Evolutionary conservation across 2,888 invertebrate species (phyloP), one percentile per base, ranked within the genome.

Genomic region (Mythimna albipuncta): DNA sequence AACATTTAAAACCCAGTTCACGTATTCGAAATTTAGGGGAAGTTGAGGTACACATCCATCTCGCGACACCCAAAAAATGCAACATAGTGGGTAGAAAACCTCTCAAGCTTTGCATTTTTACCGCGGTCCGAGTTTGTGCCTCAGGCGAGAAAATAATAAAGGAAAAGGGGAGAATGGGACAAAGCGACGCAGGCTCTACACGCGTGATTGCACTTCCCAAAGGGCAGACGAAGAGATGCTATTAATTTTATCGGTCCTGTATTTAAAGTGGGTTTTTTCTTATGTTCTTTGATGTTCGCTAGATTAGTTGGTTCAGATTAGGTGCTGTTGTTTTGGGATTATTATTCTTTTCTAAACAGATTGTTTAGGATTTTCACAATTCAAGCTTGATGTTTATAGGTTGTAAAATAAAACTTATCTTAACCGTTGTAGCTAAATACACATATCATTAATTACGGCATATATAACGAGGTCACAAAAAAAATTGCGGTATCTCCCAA

Each of bases 121-220:
- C 71, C 87, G 86, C 85, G 83, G 87, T 88, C 90, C 89, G 70
- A 83, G 73, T 64, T 58, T 66, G 38, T 78, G 71, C 87, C 82
- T 75, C 85, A 87, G 90, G 92, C 89, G 90, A 88, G 90, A 90
- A 92, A 92, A 93, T 94, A 92, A 92, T 92, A 90, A 91, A 89
- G 88, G 87, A 89, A 84, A 87, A 82, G 87, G 86, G 89, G 83
- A 85, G 86, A 85, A 87, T 88, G 84, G 91, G 90, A 91, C 90
- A 89, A 89, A 88, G 87, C 81, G 87, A 87, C 86, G 87, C 84
- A 77, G 79, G 87, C 84, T 79, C 85, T 79, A 84, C 89, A 82
- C 91, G 90, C 93, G 90, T 93, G 93, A 92, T 93, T 93, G 92
- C 91, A 86, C 90, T 87, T 87, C 85, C 84, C 87, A 75, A 82